phyloP scores from a whole-genome alignment of 2,888 invertebrate species.

The Hoplodrina ambigua region DNA sequence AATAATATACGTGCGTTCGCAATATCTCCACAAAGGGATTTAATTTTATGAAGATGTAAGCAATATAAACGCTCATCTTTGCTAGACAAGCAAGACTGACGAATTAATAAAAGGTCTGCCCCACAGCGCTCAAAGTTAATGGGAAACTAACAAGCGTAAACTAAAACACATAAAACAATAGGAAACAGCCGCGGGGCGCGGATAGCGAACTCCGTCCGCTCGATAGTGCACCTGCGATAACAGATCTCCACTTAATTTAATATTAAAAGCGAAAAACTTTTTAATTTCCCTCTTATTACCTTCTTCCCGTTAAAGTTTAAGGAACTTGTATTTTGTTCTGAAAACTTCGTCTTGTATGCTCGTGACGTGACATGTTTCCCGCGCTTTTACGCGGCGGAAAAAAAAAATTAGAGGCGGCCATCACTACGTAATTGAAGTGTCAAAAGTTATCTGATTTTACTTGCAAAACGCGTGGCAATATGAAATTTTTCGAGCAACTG shows the following conservation, averaged over 20 bases:
- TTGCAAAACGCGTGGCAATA: conserved; percentile 89
- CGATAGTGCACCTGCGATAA: conserved; percentile 78
- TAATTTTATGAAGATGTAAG: conserved; percentile 76
- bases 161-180: conserved; percentile 82
- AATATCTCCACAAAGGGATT: conserved; percentile 69
- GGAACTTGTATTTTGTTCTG: conserved; percentile 84
- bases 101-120: conserved; percentile 78
- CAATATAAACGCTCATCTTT: conserved; percentile 68
- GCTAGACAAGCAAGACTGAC: conserved; percentile 72
- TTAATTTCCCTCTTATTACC: conserved; percentile 82
- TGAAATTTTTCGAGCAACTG: conserved; percentile 88
- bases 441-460: conserved; percentile 91
- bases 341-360: conserved; percentile 83
- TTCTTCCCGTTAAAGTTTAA: conserved; percentile 74
- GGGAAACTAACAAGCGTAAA: conserved; percentile 84
- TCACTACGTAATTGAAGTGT: conserved; percentile 90
- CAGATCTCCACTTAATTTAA: conserved; percentile 76
- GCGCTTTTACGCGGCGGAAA: conserved; percentile 74
- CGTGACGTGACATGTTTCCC: conserved; percentile 84
- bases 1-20: conserved; percentile 71
- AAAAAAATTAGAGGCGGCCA: conserved; percentile 85
- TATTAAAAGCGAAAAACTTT: conserved; percentile 83
- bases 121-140: conserved; percentile 77
- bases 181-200: conserved; percentile 66
- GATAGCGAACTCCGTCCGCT: conserved; percentile 63